Percentiles rank a stretch among this genome's conserved stretches.
These are phyloP conservation scores for Chloroceryle aenea DNA, from an alignment of 2,113 vertebrate genomes.

Conservation along the genomic window DNA sequence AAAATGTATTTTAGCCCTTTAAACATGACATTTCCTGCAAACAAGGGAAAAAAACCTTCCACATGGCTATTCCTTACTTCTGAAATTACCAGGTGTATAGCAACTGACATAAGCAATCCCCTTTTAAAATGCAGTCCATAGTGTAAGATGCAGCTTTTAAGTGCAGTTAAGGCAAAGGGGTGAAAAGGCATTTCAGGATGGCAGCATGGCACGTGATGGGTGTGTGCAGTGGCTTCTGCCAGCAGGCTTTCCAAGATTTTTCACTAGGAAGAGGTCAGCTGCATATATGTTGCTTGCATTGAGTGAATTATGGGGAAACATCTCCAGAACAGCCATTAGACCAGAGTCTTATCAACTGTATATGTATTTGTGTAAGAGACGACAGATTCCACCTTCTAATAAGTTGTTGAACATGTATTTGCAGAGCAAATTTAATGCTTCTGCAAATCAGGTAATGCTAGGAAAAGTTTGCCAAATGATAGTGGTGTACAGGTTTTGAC, in stretches of 20 bases:
- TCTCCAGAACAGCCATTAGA: neutral
- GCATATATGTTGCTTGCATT: neutral
- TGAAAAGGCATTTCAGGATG: neutral
- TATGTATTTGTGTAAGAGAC: neutral
- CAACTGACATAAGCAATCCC: neutral
- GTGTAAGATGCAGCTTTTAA: neutral
- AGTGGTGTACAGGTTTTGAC: neutral
- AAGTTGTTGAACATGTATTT: constrained; percentile 24
- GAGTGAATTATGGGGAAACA: neutral
- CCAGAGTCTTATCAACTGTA: neutral
- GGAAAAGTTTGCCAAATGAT: neutral
- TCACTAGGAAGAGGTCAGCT: neutral
- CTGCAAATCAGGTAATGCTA: neutral
- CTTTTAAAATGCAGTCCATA: neutral
- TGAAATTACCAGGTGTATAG: neutral
- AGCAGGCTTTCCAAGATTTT: neutral
- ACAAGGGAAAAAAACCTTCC: neutral
- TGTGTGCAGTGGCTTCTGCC: neutral
- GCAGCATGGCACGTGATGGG: neutral
- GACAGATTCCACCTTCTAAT: neutral
- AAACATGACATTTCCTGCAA: neutral
- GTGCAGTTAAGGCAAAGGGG: neutral
- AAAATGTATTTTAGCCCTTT: neutral
- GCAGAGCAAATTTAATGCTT: neutral
- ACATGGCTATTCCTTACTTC: neutral